phyloP scores from a whole-genome alignment of 2,113 vertebrate species.

The Lepus timidus region DNA sequence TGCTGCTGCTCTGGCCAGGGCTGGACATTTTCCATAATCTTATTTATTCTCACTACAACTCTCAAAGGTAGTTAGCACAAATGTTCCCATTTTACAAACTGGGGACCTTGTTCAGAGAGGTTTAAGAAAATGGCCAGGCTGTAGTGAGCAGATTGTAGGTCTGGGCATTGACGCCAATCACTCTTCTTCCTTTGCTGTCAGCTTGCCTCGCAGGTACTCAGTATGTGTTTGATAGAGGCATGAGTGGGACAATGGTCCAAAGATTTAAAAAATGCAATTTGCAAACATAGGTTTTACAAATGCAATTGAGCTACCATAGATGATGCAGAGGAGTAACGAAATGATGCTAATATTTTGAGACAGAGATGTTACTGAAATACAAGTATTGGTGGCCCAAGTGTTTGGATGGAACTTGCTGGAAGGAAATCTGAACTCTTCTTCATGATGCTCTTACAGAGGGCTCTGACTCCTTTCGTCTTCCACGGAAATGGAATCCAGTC shows the following conservation, averaged over 20 bases:
- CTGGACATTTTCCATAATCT: not conserved
- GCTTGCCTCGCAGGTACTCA: not conserved
- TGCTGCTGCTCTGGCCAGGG: not conserved
- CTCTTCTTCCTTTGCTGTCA: not conserved
- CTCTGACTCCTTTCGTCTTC: not conserved
- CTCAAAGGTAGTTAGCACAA: not conserved
- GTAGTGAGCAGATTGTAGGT: not conserved
- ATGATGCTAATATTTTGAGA: not conserved
- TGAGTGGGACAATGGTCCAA: not conserved
- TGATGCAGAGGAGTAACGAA: not conserved
- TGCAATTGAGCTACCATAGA: not conserved
- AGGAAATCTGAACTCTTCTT: not conserved
- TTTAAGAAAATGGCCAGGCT: not conserved
- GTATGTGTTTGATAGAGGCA: not conserved
- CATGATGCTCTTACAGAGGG: not conserved
- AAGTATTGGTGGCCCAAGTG: not conserved
- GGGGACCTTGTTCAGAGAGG: slow-evolving; percentile 4
- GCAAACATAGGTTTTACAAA: not conserved
- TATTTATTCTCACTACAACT: not conserved
- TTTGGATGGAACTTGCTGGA: not conserved
- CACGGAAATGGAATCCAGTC: not conserved
- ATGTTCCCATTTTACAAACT: not conserved
- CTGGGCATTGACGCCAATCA: not conserved
- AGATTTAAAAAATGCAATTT: not conserved
- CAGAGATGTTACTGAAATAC: not conserved